Base-by-base conservation (phyloP, 2,113 vertebrate species). In the Pantherophis guttatus region DNA sequence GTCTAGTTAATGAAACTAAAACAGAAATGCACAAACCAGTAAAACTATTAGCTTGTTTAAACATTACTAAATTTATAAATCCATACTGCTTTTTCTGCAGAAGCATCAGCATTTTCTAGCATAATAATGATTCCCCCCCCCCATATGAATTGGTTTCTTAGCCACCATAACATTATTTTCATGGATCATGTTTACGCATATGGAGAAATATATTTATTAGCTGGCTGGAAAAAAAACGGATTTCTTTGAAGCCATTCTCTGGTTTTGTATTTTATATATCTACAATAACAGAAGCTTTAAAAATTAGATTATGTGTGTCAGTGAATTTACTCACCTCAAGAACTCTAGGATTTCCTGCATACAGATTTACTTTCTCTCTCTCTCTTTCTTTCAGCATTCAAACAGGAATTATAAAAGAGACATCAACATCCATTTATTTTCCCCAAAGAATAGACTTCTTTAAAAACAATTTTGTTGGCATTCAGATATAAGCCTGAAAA, bases 91-190 rank as follows among this genome's bases (percentile, higher is more conserved):
- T 93, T 33, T 29, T 92, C 59, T 39, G 88, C 93, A 90, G n/a
- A 55, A 62, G 88, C 92, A 19, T 92, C 91, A 94, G 24, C 53
- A 65, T 5, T 2, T 92, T 23, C 93, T 89, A 91, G 19, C 13
- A 91, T 93, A 26, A 39, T 5, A 87, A 48, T 93, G 39, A 87
- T 87, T 91, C 94, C 94, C 93, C 58, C 87, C 94, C 95, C 44
- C 94, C 21, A 81, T 52, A 58, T 23, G 53, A 57, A 88, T 81
- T 91, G 52, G 59, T 26, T 90, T 70, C 87, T 88, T 54, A 88
- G 13, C 39, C 39, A 75, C 57, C 59, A 57, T 86, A 65, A 93
- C 33, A 87, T 62, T 91, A 86, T 48, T 48, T 89, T 90, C 58
- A 85, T 54, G 70, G 50, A 90, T 65, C 55, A 87, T 70, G 65